Evolutionary conservation across 2,797 vertebrate genomes (phyloP).

Genomic region (Cirrhinus molitorella): DNA sequence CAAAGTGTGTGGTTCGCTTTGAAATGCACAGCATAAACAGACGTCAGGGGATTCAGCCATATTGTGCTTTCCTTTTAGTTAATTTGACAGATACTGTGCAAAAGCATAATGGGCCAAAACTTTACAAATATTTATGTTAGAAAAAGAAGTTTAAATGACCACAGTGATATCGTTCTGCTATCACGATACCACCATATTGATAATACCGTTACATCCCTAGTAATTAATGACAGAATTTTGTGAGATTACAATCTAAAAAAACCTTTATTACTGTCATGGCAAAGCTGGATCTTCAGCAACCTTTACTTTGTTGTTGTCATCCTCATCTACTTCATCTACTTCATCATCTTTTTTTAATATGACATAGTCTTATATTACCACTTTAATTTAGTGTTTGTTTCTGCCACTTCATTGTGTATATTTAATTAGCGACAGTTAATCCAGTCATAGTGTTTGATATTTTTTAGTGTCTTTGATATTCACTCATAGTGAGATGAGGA

Average conservation of each 20-base stretch:
- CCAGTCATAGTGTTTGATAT: background rate
- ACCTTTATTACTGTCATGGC: background rate
- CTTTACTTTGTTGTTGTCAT: background rate
- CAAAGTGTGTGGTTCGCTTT: no score
- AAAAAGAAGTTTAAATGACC: no score
- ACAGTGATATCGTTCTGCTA: no score
- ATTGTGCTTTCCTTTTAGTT: no score
- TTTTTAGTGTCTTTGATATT: slow-evolving; percentile 39
- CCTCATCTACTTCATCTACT: background rate
- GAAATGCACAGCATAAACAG: no score
- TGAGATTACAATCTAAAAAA: background rate
- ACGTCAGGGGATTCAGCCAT: no score
- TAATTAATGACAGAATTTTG: background rate
- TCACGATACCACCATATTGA: no score
- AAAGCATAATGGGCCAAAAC: no score
- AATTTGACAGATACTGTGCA: no score
- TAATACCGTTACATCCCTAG: no score
- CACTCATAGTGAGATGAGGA: background rate
- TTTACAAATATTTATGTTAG: no score
- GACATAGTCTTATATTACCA: background rate
- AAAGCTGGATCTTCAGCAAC: background rate
- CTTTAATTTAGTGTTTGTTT: background rate
- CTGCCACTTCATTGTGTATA: background rate
- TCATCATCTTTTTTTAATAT: background rate
- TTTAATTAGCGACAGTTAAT: background rate